These are phyloP conservation scores for Halocynthia roretzi DNA, from an alignment of 23 tunicate species.

Conservation along the genomic window DNA sequence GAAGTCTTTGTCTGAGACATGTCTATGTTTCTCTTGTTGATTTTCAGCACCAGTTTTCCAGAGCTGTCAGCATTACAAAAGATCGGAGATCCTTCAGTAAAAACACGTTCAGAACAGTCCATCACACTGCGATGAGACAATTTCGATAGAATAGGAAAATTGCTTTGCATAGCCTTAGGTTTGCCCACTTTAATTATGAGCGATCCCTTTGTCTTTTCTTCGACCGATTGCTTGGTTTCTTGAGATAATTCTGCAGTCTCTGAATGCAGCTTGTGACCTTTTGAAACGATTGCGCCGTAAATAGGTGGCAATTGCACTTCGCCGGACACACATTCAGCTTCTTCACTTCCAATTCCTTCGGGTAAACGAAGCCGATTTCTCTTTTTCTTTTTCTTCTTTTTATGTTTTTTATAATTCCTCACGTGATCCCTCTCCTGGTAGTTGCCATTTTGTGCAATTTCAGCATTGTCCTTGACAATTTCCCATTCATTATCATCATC, in stretches of 20 bases:
- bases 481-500: conserved; percentile 22
- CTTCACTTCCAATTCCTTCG: neutral
- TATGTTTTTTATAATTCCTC: conserved; percentile 11
- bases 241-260: no score
- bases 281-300: conserved; percentile 18
- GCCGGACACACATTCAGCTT: neutral
- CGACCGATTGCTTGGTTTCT: no score
- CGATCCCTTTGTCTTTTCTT: no score
- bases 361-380: conserved; percentile 30
- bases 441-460: neutral
- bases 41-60: conserved; percentile 15
- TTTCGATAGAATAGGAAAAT: no score
- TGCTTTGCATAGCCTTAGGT: no score
- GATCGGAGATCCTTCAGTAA: no score
- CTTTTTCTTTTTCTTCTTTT: conserved; percentile 56
- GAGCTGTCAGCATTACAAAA: neutral
- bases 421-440: neutral
- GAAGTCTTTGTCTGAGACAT: neutral
- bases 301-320: neutral
- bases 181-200: no score
- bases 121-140: no score
- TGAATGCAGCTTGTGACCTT: neutral
- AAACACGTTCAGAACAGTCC: no score
- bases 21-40: conserved; percentile 4
- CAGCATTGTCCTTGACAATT: conserved; percentile 24